Evolutionary conservation across 2,113 vertebrate species (phyloP).

Genomic region (Emydocephalus ijimae): DNA sequence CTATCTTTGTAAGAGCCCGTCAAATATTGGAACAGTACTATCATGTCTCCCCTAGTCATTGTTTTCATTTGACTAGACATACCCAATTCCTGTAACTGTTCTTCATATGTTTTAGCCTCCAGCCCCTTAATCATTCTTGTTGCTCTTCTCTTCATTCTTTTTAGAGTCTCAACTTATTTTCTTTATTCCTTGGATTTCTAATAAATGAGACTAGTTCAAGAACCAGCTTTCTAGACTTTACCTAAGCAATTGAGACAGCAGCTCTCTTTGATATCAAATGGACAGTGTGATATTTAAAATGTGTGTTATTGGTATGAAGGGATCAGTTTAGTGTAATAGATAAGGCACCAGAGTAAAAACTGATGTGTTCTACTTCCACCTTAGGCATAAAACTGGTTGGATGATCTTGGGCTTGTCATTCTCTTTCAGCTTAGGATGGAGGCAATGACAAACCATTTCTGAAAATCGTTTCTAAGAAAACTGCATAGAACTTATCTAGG

Average conservation of each 20-base stretch:
- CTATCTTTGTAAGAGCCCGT: not conserved
- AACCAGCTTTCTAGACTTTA: not conserved
- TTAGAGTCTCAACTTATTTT: not conserved
- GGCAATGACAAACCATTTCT: not conserved
- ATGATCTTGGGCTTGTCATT: not conserved
- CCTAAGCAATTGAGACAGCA: not conserved
- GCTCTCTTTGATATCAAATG: not conserved
- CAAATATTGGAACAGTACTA: not conserved
- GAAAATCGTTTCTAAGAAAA: not conserved
- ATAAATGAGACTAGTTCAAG: constrained; percentile 6
- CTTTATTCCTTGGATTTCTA: rapidly evolving
- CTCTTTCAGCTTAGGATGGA: not conserved
- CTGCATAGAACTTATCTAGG: not conserved
- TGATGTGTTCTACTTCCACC: not conserved
- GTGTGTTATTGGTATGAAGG: too few species aligned
- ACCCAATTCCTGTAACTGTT: not conserved
- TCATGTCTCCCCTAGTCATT: not conserved
- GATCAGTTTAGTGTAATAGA: not conserved
- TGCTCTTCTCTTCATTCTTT: not conserved
- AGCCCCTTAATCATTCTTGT: not conserved
- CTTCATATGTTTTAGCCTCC: not conserved
- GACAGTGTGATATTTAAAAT: not conserved
- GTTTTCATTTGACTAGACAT: not conserved
- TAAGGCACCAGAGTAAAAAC: not conserved
- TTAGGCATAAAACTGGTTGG: not conserved